Evolutionary conservation across 2,888 invertebrate species (phyloP).

Genomic region (Tubulanus polymorphus): DNA sequence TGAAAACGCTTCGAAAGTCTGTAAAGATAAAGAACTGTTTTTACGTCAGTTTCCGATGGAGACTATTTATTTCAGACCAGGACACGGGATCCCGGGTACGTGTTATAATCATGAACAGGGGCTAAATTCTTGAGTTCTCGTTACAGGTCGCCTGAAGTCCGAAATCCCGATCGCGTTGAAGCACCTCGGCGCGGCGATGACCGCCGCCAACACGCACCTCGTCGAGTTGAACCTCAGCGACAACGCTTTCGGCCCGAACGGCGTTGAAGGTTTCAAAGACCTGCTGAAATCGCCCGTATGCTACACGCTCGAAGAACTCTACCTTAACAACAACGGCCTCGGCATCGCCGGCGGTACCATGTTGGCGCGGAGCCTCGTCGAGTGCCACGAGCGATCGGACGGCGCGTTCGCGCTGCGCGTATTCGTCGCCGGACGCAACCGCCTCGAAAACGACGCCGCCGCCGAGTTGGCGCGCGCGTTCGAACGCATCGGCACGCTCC

Average conservation of each 20-base stretch:
- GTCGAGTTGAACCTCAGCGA: conserved; percentile 89
- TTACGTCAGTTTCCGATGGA: too few relatives aligned
- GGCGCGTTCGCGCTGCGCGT: conserved; percentile 68
- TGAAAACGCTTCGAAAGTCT: too few relatives aligned
- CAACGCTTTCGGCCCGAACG: conserved; percentile 95
- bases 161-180: conserved; percentile 91
- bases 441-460: conserved; percentile 91
- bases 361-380: conserved; percentile 71
- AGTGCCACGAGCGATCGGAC: conserved; percentile 61
- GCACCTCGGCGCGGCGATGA: conserved; percentile 75
- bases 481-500: conserved; percentile 72
- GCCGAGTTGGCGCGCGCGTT: conserved; percentile 80
- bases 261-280: conserved; percentile 79
- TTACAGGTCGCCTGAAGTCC: conserved; percentile 85
- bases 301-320: conserved; percentile 74
- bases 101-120: too few relatives aligned
- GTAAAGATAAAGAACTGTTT: too few relatives aligned
- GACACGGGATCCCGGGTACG: too few relatives aligned
- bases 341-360: conserved; percentile 85
- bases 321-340: conserved; percentile 91
- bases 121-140: too few relatives aligned
- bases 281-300: conserved; percentile 80
- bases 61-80: too few relatives aligned
- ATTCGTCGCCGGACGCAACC: conserved; percentile 88
- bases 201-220: conserved; percentile 72